Percentiles rank a stretch among this genome's conserved stretches.
Evolutionary conservation across 2,113 vertebrate genomes (phyloP).

Genomic region (Thinocorus orbignyianus): DNA sequence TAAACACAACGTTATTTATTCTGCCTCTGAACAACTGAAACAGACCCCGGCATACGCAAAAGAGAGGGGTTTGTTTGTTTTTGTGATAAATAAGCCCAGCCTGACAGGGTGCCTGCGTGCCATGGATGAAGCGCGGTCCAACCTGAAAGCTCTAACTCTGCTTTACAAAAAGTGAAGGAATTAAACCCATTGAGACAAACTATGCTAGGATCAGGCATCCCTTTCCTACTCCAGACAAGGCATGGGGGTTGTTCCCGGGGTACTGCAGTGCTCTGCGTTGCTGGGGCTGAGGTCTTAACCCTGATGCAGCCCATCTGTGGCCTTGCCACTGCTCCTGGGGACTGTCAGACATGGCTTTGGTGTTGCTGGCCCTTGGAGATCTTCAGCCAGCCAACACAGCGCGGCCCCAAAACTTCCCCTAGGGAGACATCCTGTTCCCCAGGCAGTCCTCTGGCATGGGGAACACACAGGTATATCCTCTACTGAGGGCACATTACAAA

Average conservation of each 20-base stretch:
- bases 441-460: background rate
- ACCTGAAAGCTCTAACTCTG: background rate
- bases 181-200: background rate
- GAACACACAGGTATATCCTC: slow-evolving; percentile 10
- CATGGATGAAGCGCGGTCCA: background rate
- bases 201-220: background rate
- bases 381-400: background rate
- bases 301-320: fast-evolving
- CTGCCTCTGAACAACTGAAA: background rate
- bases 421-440: background rate
- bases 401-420: background rate
- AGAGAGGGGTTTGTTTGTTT: background rate
- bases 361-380: background rate
- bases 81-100: background rate
- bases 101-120: background rate
- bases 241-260: fast-evolving
- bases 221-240: background rate
- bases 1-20: background rate
- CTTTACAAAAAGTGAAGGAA: background rate
- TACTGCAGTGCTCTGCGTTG: background rate
- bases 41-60: background rate
- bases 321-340: background rate
- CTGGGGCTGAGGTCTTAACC: background rate
- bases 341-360: fast-evolving
- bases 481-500: background rate